Evolutionary conservation across 2,888 invertebrate species (phyloP).

Genomic region (Coelinius sp.): DNA sequence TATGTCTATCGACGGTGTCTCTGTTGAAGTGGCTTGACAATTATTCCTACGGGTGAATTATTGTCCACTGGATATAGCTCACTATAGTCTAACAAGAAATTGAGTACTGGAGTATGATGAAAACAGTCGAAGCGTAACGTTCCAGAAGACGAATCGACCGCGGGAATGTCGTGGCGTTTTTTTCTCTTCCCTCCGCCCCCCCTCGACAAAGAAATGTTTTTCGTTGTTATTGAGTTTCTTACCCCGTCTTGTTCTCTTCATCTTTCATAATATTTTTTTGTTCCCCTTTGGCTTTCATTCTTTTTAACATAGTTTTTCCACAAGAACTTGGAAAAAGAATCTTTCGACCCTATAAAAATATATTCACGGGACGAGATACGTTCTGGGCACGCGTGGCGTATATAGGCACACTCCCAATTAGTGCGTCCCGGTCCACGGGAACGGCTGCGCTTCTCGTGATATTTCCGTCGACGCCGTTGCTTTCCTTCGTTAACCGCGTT

Average conservation of each 20-base stretch:
- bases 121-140: conserved; percentile 47
- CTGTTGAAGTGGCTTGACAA: conserved; percentile 29
- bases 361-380: conserved; percentile 52
- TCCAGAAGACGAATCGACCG: conserved; percentile 48
- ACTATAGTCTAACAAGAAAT: not conserved
- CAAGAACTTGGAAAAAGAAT: not conserved
- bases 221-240: not conserved
- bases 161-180: conserved; percentile 30
- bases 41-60: conserved; percentile 34
- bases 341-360: conserved; percentile 64
- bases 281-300: conserved; percentile 35
- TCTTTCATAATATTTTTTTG: conserved; percentile 50
- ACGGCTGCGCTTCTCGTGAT: conserved; percentile 59
- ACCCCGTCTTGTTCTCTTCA: conserved; percentile 32
- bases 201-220: not conserved
- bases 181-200: conserved; percentile 13
- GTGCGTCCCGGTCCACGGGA: conserved; percentile 62
- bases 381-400: conserved; percentile 48
- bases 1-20: conserved; percentile 28
- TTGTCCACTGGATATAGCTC: conserved; percentile 22
- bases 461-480: conserved; percentile 68
- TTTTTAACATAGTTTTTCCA: conserved; percentile 30
- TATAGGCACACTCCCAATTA: conserved; percentile 68
- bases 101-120: conserved; percentile 24
- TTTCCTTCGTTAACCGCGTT: conserved; percentile 47